phyloP scores from a whole-genome alignment of 2,888 invertebrate genomes.

The Eulithis prunata region DNA sequence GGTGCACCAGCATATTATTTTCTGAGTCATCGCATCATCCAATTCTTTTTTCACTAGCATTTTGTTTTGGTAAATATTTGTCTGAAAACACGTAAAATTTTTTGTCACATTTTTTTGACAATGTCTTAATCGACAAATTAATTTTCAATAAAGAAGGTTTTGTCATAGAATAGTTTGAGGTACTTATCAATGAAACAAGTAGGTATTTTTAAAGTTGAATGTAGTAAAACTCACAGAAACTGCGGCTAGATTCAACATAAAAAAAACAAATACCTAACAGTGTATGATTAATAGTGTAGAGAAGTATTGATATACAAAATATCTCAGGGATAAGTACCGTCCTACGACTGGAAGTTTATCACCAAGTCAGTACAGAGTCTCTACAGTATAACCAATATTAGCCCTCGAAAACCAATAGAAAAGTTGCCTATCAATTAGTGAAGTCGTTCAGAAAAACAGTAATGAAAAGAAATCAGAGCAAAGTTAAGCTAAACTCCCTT shows the following conservation, averaged over 20 bases:
- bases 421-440: conserved; percentile 38
- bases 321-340: too few relatives aligned
- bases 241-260: too few relatives aligned
- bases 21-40: conserved; percentile 47
- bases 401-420: conserved; percentile 20
- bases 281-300: too few relatives aligned
- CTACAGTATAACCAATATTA: too few relatives aligned
- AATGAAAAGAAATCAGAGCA: conserved; percentile 36
- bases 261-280: too few relatives aligned
- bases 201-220: too few relatives aligned
- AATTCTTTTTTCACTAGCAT: conserved; percentile 59
- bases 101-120: conserved; percentile 18
- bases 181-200: too few relatives aligned
- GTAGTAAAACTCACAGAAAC: too few relatives aligned
- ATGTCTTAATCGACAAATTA: background rate
- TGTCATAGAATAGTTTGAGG: background rate
- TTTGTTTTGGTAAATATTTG: conserved; percentile 30
- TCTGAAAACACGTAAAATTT: conserved; percentile 24
- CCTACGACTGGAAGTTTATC: too few relatives aligned
- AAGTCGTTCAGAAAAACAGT: conserved; percentile 39
- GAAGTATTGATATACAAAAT: too few relatives aligned
- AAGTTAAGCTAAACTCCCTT: conserved; percentile 32
- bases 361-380: too few relatives aligned
- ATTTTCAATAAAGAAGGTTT: conserved; percentile 4
- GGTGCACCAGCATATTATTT: conserved; percentile 51